Evolutionary conservation across 92 coral and sea anemone genomes (phyloP).

Genomic region (Porites rus): DNA sequence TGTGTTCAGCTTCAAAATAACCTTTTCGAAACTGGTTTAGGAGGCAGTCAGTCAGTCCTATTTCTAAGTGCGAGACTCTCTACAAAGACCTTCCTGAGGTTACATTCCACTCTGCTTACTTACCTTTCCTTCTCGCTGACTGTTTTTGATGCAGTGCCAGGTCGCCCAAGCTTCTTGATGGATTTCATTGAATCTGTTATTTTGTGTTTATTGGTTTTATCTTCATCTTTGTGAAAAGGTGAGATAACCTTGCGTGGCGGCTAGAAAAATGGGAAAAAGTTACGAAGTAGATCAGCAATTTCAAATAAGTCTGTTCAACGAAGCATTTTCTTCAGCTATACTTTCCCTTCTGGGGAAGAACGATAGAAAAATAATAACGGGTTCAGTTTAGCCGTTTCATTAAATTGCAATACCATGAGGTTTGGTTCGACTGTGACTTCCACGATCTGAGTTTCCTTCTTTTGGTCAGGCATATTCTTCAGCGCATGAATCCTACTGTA

Average conservation of each 20-base stretch:
- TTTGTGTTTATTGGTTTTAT: slow-evolving; percentile 8
- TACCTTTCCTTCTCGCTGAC: slow-evolving; percentile 21
- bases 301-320: background rate
- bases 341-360: background rate
- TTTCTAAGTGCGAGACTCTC: too few relatives aligned
- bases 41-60: too few relatives aligned
- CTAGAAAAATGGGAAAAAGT: background rate
- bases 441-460: slow-evolving; percentile 6
- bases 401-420: slow-evolving; percentile 7
- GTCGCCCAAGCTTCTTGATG: slow-evolving; percentile 8
- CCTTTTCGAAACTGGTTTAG: too few relatives aligned
- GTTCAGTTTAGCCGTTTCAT: too few relatives aligned
- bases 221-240: slow-evolving; percentile 26
- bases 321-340: too few relatives aligned
- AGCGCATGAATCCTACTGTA: slow-evolving; percentile 1
- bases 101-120: background rate
- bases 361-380: background rate
- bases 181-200: slow-evolving; percentile 8
- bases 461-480: background rate
- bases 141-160: too few relatives aligned
- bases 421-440: slow-evolving; percentile 21
- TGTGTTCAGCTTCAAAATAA: too few relatives aligned
- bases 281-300: background rate
- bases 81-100: too few relatives aligned
- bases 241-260: slow-evolving; percentile 22